phyloP scores from a whole-genome alignment of 2,888 invertebrate genomes.

The Cephus sareptanus region DNA sequence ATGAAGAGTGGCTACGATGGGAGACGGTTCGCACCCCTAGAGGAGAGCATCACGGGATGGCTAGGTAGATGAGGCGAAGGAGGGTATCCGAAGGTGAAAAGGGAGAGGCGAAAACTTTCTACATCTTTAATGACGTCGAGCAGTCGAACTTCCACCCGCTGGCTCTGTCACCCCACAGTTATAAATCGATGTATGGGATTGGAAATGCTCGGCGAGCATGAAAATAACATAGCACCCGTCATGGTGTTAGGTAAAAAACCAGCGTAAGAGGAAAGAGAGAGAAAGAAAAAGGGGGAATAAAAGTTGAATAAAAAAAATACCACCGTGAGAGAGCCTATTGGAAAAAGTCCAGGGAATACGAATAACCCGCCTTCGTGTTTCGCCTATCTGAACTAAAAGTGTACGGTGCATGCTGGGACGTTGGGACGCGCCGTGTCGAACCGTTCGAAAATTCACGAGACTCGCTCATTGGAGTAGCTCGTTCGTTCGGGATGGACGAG shows the following conservation, averaged over 20 bases:
- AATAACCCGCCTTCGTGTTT: neutral
- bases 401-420: neutral
- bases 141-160: constrained; percentile 10
- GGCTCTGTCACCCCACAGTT: neutral
- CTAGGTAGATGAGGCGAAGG: neutral
- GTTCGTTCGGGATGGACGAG: neutral
- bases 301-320: neutral
- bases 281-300: neutral
- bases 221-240: neutral
- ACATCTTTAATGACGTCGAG: constrained; percentile 41
- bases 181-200: constrained; percentile 27
- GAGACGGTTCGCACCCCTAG: neutral
- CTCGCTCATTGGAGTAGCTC: neutral
- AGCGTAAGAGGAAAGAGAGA: neutral
- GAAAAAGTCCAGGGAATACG: neutral
- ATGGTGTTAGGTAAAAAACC: neutral
- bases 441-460: neutral
- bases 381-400: neutral
- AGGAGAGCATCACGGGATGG: neutral
- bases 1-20: neutral
- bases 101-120: constrained; percentile 32
- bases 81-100: neutral
- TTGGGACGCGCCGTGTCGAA: neutral
- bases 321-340: neutral
- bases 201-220: constrained; percentile 23